Evolutionary conservation across 2,113 vertebrate genomes (phyloP).

Genomic region (Rhizomys pruinosus): DNA sequence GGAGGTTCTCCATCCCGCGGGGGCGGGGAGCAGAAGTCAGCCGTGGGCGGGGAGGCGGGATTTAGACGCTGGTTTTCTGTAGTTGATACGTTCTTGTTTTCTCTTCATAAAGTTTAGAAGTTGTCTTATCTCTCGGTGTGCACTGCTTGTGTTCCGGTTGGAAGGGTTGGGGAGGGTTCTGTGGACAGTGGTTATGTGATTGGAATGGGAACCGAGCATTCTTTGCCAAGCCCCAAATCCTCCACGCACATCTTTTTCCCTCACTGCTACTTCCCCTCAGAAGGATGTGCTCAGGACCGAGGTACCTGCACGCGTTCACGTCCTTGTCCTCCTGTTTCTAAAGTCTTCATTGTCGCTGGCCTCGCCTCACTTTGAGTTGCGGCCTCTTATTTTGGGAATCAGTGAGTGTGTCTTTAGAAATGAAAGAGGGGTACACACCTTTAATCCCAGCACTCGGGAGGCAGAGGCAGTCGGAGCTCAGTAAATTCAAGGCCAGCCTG

Average conservation of each 20-base stretch:
- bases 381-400: background rate
- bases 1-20: background rate
- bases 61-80: background rate
- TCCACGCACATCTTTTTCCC: background rate
- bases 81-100: background rate
- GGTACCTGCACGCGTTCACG: background rate
- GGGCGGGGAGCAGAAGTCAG: background rate
- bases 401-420: background rate
- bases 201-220: background rate
- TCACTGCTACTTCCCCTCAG: background rate
- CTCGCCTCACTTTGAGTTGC: background rate
- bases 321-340: background rate
- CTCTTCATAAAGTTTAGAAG: constrained; percentile 68
- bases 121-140: background rate
- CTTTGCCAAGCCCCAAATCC: background rate
- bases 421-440: no score
- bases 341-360: background rate
- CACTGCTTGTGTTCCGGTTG: constrained; percentile 22
- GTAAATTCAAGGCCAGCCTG: no score
- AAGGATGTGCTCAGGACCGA: background rate
- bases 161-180: background rate
- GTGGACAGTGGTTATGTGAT: background rate
- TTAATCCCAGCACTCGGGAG: no score
- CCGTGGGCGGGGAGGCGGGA: background rate
- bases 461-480: no score